Evolutionary conservation across 1,140 invertebrate genomes (phyloP), one percentile per base, ranked within the genome.

Genomic region (Megalopta genalis): DNA sequence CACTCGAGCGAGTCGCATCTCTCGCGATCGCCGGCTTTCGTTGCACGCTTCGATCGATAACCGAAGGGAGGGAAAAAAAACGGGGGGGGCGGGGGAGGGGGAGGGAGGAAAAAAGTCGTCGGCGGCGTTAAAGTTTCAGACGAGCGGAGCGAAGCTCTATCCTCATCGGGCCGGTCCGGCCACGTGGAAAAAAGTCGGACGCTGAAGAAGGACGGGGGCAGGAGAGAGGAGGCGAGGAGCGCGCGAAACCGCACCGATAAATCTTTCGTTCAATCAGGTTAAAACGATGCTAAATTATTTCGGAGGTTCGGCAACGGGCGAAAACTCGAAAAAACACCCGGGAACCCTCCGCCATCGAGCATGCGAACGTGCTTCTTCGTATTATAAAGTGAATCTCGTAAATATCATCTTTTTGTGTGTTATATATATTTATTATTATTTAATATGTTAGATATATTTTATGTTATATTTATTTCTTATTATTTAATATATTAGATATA

Each of bases 261-360:
- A 90, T 90, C 86, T 64, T 86, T 63, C 27, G 64, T 90, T 86
- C 89, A 90, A 91, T 90, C 90, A 88, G 86, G 88, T 88, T 91
- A 90, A 91, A 91, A 90, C 90, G 89, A 85, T 89, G 88, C 86
- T 90, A 90, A 91, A 91, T 91, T 91, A 91, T 91, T 91, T 87
- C 88, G 74, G 70, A 84, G 64, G 37, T 70, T 37, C 66, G 67
- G 12, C 25, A 65, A 0, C 54, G 3, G 25, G 68, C 78, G 84
- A 82, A 87, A 88, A 86, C 83, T 84, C 80, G 54, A 67, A 59
- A 64, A 52, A 16, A 6, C 49, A 0, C 2, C 46, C 10, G 10
- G 10, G 10, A 46, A 46, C 42, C 42, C 42, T 10, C 42, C 42
- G 9, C 42, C 42, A 12, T 46, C 10, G 42, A 46, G 10, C 10